Base-by-base conservation (phyloP, 2,797 vertebrate species). In the Gila robusta region DNA sequence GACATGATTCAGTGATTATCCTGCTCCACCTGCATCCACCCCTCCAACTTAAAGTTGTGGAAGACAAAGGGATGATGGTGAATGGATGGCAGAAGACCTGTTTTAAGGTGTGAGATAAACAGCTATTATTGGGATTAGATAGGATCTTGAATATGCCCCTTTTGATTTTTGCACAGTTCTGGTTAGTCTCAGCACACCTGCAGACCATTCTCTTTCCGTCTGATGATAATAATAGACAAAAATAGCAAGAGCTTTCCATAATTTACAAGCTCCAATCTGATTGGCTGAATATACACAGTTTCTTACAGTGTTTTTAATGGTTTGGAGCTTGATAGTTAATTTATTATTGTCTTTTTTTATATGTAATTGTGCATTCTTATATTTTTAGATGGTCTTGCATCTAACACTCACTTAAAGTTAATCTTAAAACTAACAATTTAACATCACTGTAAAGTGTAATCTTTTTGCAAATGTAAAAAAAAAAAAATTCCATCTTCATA, bases 1-100 rank as follows among this genome's bases (percentile, higher is more conserved):
- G 23, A 39, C 62, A 77, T 67, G 72, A 84, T 44, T 64, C 56
- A 49, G 54, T 67, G 59, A 64, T 76, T 74, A 74, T 49, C 16
- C 41, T 23, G 16, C 56, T 73, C 28, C 17, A 35, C 49, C 23
- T 21, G 32, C n/a, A 41, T 41, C 70, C n/a, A 62, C 59, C 10
- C 9, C 59, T 62, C 64, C 32, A 52, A 67, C 47, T 52, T 54
- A 52, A 66, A 67, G 32, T 52, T 56, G 35, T 56, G 74, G 28
- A 56, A 77, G 52, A 56, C 32, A 76, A 56, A 56, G 73, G 19
- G 21, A 37, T 37, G 49, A 56, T n/a, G 73, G 49, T 37, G 28
- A 76, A 39, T 59, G 21, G 6, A 16, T 37, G 12, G 21, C 0
- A 3, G 35, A 64, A 47, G 14, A 64, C 41, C 28, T 3, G 44